phyloP scores from a whole-genome alignment of 1,140 invertebrate genomes.

The Cardiocondyla obscurior region DNA sequence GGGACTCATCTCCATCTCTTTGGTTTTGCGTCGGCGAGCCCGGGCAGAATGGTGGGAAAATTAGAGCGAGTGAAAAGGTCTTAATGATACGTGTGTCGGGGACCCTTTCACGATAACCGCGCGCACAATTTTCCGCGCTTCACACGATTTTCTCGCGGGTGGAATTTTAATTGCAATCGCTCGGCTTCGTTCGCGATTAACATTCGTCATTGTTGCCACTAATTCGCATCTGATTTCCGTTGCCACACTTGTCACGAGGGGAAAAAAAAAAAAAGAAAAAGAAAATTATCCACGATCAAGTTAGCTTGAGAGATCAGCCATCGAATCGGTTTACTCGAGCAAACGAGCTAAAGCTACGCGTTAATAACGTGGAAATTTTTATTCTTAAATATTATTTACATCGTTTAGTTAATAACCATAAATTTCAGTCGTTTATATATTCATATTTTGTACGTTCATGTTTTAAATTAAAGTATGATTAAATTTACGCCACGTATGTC shows the following conservation, averaged over 20 bases:
- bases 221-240: neutral
- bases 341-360: neutral
- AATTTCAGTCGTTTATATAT: too few relatives aligned
- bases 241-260: neutral
- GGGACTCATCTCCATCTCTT: slow-evolving; percentile 39
- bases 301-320: too few relatives aligned
- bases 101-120: slow-evolving; percentile 13
- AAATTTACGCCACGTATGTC: neutral
- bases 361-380: neutral
- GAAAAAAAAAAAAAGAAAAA: too few relatives aligned
- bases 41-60: neutral
- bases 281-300: too few relatives aligned
- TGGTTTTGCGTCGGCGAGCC: neutral
- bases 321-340: neutral
- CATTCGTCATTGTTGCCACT: neutral
- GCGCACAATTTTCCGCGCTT: neutral
- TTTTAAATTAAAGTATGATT: neutral
- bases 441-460: too few relatives aligned
- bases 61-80: slow-evolving; percentile 42
- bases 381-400: neutral
- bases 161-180: slow-evolving; percentile 28
- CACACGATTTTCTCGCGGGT: slow-evolving; percentile 12
- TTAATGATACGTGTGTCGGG: slow-evolving; percentile 15
- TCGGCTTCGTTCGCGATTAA: neutral
- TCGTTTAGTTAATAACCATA: neutral